phyloP scores from a whole-genome alignment of 2,113 vertebrate species.

The Pristiophorus japonicus region DNA sequence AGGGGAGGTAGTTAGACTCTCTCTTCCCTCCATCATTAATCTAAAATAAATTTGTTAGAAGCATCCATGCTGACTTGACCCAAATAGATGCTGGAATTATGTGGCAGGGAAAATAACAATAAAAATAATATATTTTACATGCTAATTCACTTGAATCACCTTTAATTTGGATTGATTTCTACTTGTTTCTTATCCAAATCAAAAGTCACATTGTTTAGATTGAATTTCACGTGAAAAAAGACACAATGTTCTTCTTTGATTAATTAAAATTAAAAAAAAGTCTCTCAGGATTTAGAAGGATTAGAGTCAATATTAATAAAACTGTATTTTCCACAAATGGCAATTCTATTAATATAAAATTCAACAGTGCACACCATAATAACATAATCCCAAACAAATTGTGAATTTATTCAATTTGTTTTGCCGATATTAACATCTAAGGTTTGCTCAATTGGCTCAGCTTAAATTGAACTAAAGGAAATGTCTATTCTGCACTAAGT shows the following conservation, averaged over 20 bases:
- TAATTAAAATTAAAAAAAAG: not conserved
- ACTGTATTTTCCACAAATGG: not conserved
- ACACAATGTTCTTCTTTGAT: not conserved
- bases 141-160: not conserved
- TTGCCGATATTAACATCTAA: constrained; percentile 14
- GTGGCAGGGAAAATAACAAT: not conserved
- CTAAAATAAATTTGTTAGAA: not conserved
- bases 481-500: not conserved
- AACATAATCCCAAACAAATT: not conserved
- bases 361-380: constrained; percentile 1
- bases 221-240: not conserved
- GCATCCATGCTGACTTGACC: not conserved
- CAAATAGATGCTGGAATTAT: not conserved
- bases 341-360: not conserved
- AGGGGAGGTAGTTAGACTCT: too few species aligned
- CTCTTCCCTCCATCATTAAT: too few species aligned
- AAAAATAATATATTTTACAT: not conserved
- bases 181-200: not conserved
- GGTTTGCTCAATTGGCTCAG: not conserved
- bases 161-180: not conserved
- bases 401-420: constrained; percentile 17
- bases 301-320: constrained; percentile 18
- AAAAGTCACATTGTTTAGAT: constrained; percentile 3
- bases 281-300: constrained; percentile 31
- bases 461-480: not conserved